Percentiles rank a stretch among this genome's conserved stretches.
Conservation (phyloP, 2,113 vertebrate genomes). For the Enhydra lutris region DNA sequence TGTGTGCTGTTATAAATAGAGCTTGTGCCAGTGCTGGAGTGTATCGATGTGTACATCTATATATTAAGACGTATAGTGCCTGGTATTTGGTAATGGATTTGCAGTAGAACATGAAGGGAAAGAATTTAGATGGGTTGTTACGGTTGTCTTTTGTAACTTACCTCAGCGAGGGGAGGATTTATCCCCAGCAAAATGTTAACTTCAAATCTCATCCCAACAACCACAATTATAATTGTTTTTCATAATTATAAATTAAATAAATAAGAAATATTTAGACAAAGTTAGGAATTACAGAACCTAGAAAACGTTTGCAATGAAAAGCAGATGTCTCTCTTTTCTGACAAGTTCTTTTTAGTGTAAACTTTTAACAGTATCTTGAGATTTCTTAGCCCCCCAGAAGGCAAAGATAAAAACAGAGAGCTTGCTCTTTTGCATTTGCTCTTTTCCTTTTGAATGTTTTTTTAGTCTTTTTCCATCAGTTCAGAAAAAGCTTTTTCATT, state of each 20-base stretch:
- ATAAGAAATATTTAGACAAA: background rate
- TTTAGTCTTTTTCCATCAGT: background rate
- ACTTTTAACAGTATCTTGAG: background rate
- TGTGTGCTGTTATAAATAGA: background rate
- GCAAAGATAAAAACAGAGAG: no score
- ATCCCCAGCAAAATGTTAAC: background rate
- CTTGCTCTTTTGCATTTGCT: background rate
- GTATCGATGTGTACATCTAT: no score
- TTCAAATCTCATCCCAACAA: background rate
- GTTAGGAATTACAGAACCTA: background rate
- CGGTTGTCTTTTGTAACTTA: background rate
- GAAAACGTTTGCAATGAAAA: background rate
- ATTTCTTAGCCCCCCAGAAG: background rate
- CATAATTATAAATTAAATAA: background rate
- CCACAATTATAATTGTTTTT: background rate
- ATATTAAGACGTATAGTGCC: no score
- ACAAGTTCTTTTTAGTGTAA: background rate
- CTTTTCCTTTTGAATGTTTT: background rate
- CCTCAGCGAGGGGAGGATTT: background rate
- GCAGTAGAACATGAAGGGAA: background rate
- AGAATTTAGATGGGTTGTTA: background rate
- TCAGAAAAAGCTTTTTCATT: no score
- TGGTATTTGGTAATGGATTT: background rate
- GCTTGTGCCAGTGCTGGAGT: no score
- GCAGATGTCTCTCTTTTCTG: background rate